Conservation (phyloP, 2,888 invertebrate genomes). For the Caenorhabditis sp. region DNA sequence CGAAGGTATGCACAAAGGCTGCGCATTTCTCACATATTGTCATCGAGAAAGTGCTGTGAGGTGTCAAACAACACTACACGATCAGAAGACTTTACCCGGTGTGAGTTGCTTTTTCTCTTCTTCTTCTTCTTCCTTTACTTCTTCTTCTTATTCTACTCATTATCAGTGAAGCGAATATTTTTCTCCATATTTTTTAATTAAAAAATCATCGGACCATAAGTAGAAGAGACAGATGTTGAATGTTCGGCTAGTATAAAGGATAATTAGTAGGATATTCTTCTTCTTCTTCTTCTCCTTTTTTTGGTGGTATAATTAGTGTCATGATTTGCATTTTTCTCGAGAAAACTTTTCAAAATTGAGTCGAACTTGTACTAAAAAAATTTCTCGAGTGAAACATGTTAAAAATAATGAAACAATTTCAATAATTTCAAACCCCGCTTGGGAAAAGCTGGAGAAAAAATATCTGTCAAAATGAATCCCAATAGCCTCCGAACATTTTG, state of each 20-base stretch:
- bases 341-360: too few relatives aligned
- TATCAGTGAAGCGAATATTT: too few relatives aligned
- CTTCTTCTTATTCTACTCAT: too few relatives aligned
- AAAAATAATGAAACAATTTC: too few relatives aligned
- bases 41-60: slow-evolving; percentile 91
- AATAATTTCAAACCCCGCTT: too few relatives aligned
- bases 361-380: too few relatives aligned
- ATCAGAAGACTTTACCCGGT: slow-evolving; percentile 97
- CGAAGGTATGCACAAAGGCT: slow-evolving; percentile 91
- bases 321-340: too few relatives aligned
- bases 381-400: too few relatives aligned
- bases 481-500: too few relatives aligned
- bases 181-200: not conserved
- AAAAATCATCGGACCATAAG: not conserved
- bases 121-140: too few relatives aligned
- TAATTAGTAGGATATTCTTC: not conserved
- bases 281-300: not conserved
- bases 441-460: too few relatives aligned
- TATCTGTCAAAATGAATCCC: too few relatives aligned
- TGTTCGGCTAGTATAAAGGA: not conserved
- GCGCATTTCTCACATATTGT: slow-evolving; percentile 98
- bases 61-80: slow-evolving; percentile 92
- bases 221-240: not conserved
- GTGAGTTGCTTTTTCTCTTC: slow-evolving; percentile 76
- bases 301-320: not conserved